Evolutionary conservation across 2,113 vertebrate species (phyloP).

Genomic region (Rhinoderma darwinii): DNA sequence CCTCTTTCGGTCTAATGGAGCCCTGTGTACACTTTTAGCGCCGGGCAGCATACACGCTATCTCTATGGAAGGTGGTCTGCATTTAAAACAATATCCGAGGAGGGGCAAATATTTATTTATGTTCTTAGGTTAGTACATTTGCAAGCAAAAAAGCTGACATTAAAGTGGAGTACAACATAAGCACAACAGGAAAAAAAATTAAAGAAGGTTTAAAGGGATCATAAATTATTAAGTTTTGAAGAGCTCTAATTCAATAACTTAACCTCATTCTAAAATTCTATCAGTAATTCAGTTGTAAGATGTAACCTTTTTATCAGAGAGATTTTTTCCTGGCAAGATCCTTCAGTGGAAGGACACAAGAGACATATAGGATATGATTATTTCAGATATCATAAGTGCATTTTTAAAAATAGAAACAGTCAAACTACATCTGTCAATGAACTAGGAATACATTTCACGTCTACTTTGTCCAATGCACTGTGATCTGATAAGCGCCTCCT

Average conservation of each 20-base stretch:
- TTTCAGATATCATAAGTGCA: conserved; percentile 17
- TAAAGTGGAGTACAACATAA: background rate
- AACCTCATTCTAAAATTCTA: background rate
- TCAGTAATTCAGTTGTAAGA: conserved; percentile 1
- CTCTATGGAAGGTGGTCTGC: too few species aligned
- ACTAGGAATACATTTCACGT: conserved; percentile 27
- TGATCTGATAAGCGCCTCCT: conserved; percentile 28
- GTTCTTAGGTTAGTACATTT: too few species aligned
- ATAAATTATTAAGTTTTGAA: background rate
- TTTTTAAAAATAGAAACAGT: conserved; percentile 28
- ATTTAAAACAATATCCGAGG: too few species aligned
- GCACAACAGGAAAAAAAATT: background rate
- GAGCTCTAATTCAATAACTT: background rate
- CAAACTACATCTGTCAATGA: conserved; percentile 1
- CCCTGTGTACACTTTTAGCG: too few species aligned
- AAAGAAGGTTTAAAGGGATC: background rate
- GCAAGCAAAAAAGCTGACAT: background rate
- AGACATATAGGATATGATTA: conserved; percentile 32
- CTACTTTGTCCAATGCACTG: conserved; percentile 12
- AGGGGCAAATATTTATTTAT: too few species aligned
- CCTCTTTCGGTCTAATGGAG: too few species aligned
- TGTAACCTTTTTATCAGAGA: background rate
- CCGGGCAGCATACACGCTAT: too few species aligned
- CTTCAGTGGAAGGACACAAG: conserved; percentile 15
- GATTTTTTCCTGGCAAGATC: background rate